Base-by-base conservation (phyloP, 2,888 invertebrate species). In the Hyposoter didymator region DNA sequence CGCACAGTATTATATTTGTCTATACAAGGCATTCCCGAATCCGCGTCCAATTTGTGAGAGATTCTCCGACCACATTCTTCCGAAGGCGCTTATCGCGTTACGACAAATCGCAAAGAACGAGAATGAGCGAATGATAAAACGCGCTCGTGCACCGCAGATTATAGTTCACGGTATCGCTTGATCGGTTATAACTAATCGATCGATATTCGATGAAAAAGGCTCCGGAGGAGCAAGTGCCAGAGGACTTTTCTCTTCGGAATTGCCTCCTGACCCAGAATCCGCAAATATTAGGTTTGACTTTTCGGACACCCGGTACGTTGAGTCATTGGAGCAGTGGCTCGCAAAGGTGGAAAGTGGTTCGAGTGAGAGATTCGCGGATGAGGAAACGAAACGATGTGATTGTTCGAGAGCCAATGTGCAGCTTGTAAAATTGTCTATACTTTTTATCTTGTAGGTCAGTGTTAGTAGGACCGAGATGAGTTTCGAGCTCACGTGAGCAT, bases 391-490 rank as follows among this genome's bases (percentile, higher is more conserved):
- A 70, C 32, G 10, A 69, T 59, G 45, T 35, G 47, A 70, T 70
- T 72, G 78, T 70, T 45, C 47, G 19, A 17, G 22, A 45, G 70
- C 70, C 70, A 79, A 62, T 35, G 35, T 47, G 62, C 43, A 49
- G 10, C 19, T 35, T 19, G 69, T 55, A 43, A 28, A 28, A 52
- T 64, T 28, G 32, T 17, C 22, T 10, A 2, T 70, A 55, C n/a
- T 45, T 35, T 59, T 59, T 59, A 19, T 59, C 47, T 59, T 52
- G 49, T 35, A 76, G 66, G 76, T 76, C 76, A 76, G 66, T 76
- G 66, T 66, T 66, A 52, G 22, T 35, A 28, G 14, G n/a, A 66
- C 45, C 17, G 64, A 8, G 39, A 39, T 39, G 39, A 39, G 64
- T 64, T 35, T 64, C 8, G 1, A 12, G 67, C 43, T 67, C 59